phyloP scores from a whole-genome alignment of 2,888 invertebrate species.

The Cinara cedri region DNA sequence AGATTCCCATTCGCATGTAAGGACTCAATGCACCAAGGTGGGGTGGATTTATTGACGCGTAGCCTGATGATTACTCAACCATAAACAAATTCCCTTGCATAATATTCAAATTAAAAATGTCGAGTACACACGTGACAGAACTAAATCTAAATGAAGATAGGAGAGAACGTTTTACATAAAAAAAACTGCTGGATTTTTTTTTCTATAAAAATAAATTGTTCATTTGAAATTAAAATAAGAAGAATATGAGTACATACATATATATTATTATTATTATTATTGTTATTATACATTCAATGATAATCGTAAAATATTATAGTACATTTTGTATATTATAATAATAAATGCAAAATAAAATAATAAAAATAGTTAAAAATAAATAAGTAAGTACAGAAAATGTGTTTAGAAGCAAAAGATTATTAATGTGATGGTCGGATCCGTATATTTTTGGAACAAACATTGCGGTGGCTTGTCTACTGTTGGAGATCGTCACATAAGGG shows the following conservation, averaged over 20 bases:
- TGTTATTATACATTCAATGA: background rate
- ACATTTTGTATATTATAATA: background rate
- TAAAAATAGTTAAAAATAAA: background rate
- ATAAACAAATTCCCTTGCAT: slow-evolving; percentile 52
- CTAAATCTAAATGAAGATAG: background rate
- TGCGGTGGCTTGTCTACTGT: slow-evolving; percentile 34
- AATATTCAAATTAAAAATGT: slow-evolving; percentile 55
- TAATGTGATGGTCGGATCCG: slow-evolving; percentile 18
- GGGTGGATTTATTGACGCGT: slow-evolving; percentile 51
- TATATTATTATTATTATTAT: no score
- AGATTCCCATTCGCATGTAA: slow-evolving; percentile 44
- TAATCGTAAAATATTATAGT: no score
- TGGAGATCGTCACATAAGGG: slow-evolving; percentile 30
- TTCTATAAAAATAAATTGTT: no score
- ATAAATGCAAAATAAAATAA: background rate
- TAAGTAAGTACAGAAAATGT: slow-evolving; percentile 5
- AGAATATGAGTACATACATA: background rate
- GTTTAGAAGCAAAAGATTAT: slow-evolving; percentile 24
- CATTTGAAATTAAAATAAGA: background rate
- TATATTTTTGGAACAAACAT: slow-evolving; percentile 51
- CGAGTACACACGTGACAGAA: slow-evolving; percentile 49
- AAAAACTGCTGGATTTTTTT: slow-evolving; percentile 2
- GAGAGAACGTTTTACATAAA: slow-evolving; percentile 9
- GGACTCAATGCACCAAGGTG: slow-evolving; percentile 7
- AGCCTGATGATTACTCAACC: slow-evolving; percentile 35